A percentile compares a stretch with the other conserved stretches of the same genome.
These are phyloP conservation scores for Sebastes hubbsi DNA, from an alignment of 2,797 vertebrate species.

Conservation along the genomic window DNA sequence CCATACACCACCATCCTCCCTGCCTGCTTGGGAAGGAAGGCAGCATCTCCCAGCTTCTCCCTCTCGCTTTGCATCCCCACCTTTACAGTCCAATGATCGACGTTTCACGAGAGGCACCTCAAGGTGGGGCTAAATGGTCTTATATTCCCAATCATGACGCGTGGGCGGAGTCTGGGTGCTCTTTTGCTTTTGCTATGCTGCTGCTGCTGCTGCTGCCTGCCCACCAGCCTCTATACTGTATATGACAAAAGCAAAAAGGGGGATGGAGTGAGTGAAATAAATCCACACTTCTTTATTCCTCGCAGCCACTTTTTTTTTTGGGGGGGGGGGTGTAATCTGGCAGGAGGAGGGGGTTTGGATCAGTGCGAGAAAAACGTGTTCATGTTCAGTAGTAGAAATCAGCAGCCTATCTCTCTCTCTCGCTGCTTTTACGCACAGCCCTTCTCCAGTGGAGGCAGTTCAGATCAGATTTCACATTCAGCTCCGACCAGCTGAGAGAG, in stretches of 20 bases:
- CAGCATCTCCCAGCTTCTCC: conserved; percentile 54
- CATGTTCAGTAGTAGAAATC: conserved; percentile 56
- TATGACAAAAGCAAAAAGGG: conserved; percentile 88
- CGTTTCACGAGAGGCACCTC: conserved; percentile 72
- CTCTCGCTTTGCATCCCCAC: conserved; percentile 60
- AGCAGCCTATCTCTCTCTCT: conserved; percentile 37
- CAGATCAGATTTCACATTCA: conserved; percentile 82
- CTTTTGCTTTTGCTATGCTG: conserved; percentile 34
- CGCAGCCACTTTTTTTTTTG: conserved; percentile 46
- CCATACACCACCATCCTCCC: conserved; percentile 7
- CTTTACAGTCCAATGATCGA: conserved; percentile 73
- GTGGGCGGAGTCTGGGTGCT: conserved; percentile 76
- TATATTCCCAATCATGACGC: conserved; percentile 72
- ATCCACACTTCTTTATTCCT: conserved; percentile 61
- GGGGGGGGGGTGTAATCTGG: neutral
- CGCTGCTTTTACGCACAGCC: conserved; percentile 52
- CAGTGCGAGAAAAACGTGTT: conserved; percentile 51
- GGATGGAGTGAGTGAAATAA: conserved; percentile 79
- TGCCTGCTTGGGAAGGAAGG: conserved; percentile 8
- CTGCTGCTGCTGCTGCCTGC: conserved; percentile 77
- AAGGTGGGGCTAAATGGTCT: conserved; percentile 77
- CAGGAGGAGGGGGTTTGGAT: conserved; percentile 35
- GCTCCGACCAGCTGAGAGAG: conserved; percentile 77
- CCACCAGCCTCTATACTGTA: conserved; percentile 69
- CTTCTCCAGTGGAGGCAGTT: conserved; percentile 72